A percentile compares a stretch with the other conserved stretches of the same genome.
These are phyloP conservation scores for Brienomyrus longianalis DNA, from an alignment of 2,113 vertebrate genomes.

Conservation along the genomic window DNA sequence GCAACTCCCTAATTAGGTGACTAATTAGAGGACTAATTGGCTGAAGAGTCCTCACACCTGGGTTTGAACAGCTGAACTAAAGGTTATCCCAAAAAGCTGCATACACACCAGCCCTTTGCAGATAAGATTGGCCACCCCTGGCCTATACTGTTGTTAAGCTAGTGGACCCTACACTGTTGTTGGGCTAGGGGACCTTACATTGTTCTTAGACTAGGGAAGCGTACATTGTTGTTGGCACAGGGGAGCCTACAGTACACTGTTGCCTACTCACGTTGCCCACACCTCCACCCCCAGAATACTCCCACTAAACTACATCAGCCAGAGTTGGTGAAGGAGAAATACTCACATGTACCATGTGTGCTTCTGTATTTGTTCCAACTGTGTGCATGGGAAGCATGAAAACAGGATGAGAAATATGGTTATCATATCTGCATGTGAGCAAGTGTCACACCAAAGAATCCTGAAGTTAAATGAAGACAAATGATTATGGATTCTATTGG, in stretches of 20 bases:
- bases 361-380: slow-evolving; percentile 99
- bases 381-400: slow-evolving; percentile 56
- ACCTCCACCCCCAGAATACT: background rate
- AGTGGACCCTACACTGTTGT: no score
- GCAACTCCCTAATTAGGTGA: no score
- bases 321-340: slow-evolving; percentile 27
- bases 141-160: no score
- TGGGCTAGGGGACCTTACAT: no score
- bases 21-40: no score
- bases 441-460: slow-evolving; percentile 5
- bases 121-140: no score
- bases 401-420: slow-evolving; percentile 10
- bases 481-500: background rate
- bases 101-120: no score
- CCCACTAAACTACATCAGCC: background rate
- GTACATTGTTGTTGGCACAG: no score
- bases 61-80: no score
- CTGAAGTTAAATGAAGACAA: background rate
- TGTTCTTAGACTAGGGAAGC: background rate
- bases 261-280: background rate
- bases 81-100: no score
- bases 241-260: background rate
- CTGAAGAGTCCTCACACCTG: no score
- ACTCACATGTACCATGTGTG: slow-evolving; percentile 99
- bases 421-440: background rate